Base-by-base conservation (phyloP, 2,888 invertebrate species). In the Polymixis flavicincta region DNA sequence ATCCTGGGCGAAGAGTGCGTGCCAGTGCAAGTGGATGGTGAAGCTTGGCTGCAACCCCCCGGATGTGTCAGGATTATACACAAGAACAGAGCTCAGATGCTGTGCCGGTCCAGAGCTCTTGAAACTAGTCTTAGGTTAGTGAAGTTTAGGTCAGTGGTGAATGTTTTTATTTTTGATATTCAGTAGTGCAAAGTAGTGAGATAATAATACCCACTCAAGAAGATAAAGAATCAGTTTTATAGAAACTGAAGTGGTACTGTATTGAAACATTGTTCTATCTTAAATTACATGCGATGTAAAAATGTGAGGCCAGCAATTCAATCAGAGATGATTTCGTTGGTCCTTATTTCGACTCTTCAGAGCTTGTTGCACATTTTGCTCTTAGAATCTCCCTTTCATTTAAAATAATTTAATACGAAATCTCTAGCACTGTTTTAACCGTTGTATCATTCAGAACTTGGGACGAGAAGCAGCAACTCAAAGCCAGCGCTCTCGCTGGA, bases 31-130 rank as follows among this genome's bases (percentile, higher is more conserved):
- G 99, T 99, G 59, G 99, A 99, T 92, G 99, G 99, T 0, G 99
- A 99, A 94, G 99, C 99, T 2, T 99, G 99, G 99, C 97, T 99
- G 59, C 99, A 99, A 93, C 99, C 99, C 0, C 99, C 99, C 0
- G 99, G 99, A 55, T 98, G 99, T 92, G 99, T 99, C 86, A 97
- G 99, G 74, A 99, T 99, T 86, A 98, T 99, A 87, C 99, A 99
- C 95, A 99, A 99, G 96, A 99, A 99, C 95, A 97, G 99, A 71
- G 99, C 99, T 92, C 99, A 99, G 96, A 99, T 99, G 98, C 96
- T 99, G 42, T 99, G 98, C 91, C 97, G 99, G 78, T 99, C 99
- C 92, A 97, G 99, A 88, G 98, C 98, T 11, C 97, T 99, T 85
- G 99, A 99, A 94, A 98, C 98, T 72, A 99, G 99, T 17, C 95